Evolutionary conservation across 2,797 vertebrate species (phyloP).

Genomic region (Varecia variegata): DNA sequence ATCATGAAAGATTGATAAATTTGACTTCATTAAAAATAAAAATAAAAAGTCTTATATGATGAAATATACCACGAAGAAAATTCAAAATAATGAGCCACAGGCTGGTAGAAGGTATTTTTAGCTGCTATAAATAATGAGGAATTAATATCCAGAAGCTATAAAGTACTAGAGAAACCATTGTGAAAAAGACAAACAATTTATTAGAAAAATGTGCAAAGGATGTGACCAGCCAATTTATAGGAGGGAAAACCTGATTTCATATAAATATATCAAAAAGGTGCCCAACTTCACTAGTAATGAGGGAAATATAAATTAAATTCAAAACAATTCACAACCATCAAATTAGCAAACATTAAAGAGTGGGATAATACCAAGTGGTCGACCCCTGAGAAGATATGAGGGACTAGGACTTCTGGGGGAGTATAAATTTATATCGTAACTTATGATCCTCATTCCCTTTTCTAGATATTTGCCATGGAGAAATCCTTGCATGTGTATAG

Average conservation of each 20-base stretch:
- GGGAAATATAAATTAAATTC: not conserved
- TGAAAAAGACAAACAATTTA: not conserved
- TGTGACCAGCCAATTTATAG: not conserved
- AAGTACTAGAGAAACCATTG: not conserved
- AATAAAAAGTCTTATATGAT: conserved; percentile 7
- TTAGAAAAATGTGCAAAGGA: conserved; percentile 4
- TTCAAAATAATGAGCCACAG: not conserved
- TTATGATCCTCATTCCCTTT: not conserved
- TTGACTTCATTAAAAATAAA: conserved; percentile 34
- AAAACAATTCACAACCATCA: not conserved
- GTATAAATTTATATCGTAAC: not conserved
- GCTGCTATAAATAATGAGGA: not conserved
- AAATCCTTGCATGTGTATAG: not conserved
- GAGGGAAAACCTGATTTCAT: conserved; percentile 13
- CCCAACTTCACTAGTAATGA: not conserved
- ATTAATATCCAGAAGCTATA: conserved; percentile 17
- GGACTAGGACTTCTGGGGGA: not conserved
- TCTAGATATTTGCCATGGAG: not conserved
- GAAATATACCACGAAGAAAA: not conserved
- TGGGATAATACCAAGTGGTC: not conserved
- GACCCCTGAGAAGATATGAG: not conserved
- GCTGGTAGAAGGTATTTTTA: conserved; percentile 25
- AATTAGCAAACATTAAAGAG: not conserved
- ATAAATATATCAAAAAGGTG: not conserved
- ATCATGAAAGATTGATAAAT: not conserved